Percentiles rank a stretch among this genome's conserved stretches.
Evolutionary conservation across 2,888 invertebrate species (phyloP).

Genomic region (Erpobdella octoculata): DNA sequence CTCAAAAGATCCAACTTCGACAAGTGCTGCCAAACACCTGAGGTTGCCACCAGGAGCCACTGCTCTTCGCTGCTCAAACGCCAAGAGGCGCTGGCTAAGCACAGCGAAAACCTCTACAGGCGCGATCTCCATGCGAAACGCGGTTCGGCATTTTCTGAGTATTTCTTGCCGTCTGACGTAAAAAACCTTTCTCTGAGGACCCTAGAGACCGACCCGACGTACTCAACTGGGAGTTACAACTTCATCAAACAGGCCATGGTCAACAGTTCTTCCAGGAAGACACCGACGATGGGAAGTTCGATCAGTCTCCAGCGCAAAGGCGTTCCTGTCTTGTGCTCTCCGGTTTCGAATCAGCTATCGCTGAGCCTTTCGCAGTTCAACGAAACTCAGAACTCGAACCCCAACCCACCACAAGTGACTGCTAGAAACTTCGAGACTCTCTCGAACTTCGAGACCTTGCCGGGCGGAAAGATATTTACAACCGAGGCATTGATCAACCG

Average conservation of each 20-base stretch:
- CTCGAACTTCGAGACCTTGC: background rate
- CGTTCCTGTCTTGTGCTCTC: background rate
- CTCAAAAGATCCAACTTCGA: conserved; percentile 2
- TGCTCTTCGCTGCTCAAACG: background rate
- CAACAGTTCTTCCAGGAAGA: background rate
- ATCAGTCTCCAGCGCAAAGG: conserved; percentile 1
- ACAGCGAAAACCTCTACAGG: too few relatives aligned
- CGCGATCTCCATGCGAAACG: background rate
- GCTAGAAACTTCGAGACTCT: background rate
- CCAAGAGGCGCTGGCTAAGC: background rate
- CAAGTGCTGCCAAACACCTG: background rate
- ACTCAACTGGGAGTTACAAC: background rate
- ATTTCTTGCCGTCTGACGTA: background rate
- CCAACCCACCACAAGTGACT: too few relatives aligned
- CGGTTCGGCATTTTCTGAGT: background rate
- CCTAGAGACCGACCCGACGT: background rate
- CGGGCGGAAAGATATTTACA: background rate
- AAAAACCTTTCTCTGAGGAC: background rate
- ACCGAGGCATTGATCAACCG: background rate
- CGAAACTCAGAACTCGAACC: background rate
- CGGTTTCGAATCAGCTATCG: background rate
- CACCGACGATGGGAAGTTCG: background rate
- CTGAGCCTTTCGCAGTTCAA: background rate
- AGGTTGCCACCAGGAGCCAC: background rate
- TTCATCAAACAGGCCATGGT: background rate